Base-by-base conservation (phyloP, 2,113 vertebrate genomes). In the Actenoides lindsayi region DNA sequence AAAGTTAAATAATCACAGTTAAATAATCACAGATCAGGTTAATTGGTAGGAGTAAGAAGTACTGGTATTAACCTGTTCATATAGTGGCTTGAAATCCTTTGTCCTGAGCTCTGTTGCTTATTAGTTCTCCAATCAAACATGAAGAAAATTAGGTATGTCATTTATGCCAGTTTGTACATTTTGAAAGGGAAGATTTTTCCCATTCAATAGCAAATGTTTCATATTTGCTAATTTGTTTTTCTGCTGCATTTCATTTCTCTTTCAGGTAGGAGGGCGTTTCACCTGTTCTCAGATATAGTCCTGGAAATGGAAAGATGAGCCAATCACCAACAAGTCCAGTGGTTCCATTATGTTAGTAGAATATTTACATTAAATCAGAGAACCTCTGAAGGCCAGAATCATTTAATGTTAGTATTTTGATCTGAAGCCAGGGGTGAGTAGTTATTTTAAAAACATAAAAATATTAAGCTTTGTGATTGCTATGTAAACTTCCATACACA, bases 401-500 rank as follows among this genome's bases (percentile, higher is more conserved):
- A 62, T 93, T 79, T 95, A 81, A 76, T 39, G 56, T 13, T 63
- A 28, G 35, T 42, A 63, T 92, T 97, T 83, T 91, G 77, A 90
- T 93, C 39, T 68, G 87, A 86, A 79, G 27, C 44, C 71, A 76
- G 50, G 35, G 25, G 48, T 79, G 60, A 95, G 24, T 44, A 94
- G 20, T 30, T 95, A 42, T 83, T 95, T 88, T 92, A 69, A 95
- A 87, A 91, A n/a, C 46, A 81, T 59, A 53, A 86, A 90, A 80
- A 71, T 71, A 57, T 27, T 90, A 81, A 35, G 54, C 73, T 71
- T 90, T 89, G 19, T 64, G 70, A 59, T 91, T 88, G 67, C 90
- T 76, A 27, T 92, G 71, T 92, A 90, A 90, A 65, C 37, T 90
- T 88, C 79, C 50, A 68, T 42, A 70, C 41, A 71, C 12, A 64